phyloP scores from a whole-genome alignment of 2,888 invertebrate species.

The Entomobrya multifasciata region DNA sequence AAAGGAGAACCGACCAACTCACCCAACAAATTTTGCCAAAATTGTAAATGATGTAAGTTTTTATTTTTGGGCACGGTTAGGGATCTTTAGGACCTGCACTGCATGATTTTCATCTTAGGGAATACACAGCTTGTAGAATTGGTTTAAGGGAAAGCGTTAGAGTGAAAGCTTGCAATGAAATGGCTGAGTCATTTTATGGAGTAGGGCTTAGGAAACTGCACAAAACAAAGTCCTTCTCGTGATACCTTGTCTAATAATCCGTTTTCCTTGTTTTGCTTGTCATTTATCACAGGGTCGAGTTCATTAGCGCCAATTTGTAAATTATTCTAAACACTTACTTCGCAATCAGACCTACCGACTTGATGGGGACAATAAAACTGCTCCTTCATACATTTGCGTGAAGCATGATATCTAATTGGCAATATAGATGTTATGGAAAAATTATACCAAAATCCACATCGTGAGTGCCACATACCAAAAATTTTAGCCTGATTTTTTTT shows the following conservation, averaged over 20 bases:
- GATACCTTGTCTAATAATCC: not conserved
- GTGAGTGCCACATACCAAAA: slow-evolving; percentile 36
- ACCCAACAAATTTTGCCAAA: slow-evolving; percentile 76
- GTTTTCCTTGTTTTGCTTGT: slow-evolving; percentile 29
- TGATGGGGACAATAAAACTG: slow-evolving; percentile 60
- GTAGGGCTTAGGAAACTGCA: not conserved
- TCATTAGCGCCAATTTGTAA: slow-evolving; percentile 68
- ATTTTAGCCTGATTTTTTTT: not conserved
- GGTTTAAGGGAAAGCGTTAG: no score
- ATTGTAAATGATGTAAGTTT: slow-evolving; percentile 74
- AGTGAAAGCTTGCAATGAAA: not conserved
- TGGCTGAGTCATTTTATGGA: not conserved
- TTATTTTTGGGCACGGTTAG: slow-evolving; percentile 67
- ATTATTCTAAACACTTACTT: slow-evolving; percentile 35
- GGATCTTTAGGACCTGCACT: slow-evolving; percentile 51
- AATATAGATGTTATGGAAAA: slow-evolving; percentile 43
- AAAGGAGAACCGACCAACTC: slow-evolving; percentile 75
- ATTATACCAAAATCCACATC: slow-evolving; percentile 36
- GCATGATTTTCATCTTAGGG: not conserved
- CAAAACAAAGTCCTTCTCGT: slow-evolving; percentile 8
- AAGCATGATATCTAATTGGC: not conserved
- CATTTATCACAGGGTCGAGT: slow-evolving; percentile 59
- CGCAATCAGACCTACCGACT: slow-evolving; percentile 70
- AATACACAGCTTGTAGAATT: not conserved
- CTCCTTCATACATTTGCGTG: slow-evolving; percentile 26